These are phyloP conservation scores for Chironomus tentans DNA, from an alignment of 2,888 invertebrate genomes.

Conservation along the genomic window DNA sequence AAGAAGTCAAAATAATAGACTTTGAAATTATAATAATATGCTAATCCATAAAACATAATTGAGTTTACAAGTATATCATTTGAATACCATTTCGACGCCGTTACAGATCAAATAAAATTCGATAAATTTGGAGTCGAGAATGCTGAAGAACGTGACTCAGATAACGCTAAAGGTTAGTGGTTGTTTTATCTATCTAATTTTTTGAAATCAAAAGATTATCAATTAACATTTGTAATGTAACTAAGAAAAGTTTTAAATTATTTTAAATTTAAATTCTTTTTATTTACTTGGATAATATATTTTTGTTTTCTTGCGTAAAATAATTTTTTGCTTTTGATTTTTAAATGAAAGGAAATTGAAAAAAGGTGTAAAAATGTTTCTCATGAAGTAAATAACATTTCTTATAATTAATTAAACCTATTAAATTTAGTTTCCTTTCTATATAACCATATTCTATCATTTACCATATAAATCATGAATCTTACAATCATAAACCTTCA, in stretches of 20 bases:
- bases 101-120: slow-evolving; percentile 22
- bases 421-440: neutral
- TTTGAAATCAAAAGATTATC: neutral
- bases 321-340: neutral
- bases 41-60: no score
- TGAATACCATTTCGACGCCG: neutral
- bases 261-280: no score
- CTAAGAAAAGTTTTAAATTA: no score
- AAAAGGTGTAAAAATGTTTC: neutral
- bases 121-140: neutral
- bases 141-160: slow-evolving; percentile 24
- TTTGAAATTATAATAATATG: no score
- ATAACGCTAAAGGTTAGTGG: slow-evolving; percentile 28
- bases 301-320: neutral
- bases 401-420: no score
- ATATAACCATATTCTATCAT: neutral
- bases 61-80: slow-evolving; percentile 7
- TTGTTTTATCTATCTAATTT: neutral
- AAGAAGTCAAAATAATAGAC: neutral
- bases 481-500: neutral
- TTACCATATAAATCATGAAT: neutral
- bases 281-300: neutral
- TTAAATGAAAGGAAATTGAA: neutral
- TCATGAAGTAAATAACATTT: no score
- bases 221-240: no score